Percentiles rank a stretch among this genome's conserved stretches.
These are phyloP conservation scores for Threskiornis aethiopicus DNA, from an alignment of 2,797 vertebrate genomes.

Conservation along the genomic window DNA sequence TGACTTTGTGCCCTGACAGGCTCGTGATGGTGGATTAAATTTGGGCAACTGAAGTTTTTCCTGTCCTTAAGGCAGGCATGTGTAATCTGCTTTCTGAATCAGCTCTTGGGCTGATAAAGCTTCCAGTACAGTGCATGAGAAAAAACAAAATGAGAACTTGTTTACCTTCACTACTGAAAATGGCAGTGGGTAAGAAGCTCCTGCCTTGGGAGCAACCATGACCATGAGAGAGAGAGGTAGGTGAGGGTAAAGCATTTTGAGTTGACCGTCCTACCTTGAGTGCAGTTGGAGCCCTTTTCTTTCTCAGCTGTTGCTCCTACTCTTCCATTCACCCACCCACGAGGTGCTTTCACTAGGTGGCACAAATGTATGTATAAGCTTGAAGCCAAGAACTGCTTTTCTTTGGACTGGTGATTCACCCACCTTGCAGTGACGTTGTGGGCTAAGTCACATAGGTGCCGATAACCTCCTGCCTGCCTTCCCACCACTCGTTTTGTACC, in stretches of 20 bases:
- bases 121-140: background rate
- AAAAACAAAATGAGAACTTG: background rate
- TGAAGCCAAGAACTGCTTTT: background rate
- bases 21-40: background rate
- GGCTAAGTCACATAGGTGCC: background rate
- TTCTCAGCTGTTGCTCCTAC: background rate
- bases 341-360: background rate
- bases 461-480: background rate
- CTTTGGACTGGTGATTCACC: background rate
- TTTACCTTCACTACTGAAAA: background rate
- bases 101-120: background rate
- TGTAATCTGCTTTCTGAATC: background rate
- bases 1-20: background rate
- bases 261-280: background rate
- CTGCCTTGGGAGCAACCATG: background rate
- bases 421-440: accelerated
- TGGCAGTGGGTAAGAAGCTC: background rate
- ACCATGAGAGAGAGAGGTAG: background rate
- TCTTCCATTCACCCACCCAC: background rate
- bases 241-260: background rate
- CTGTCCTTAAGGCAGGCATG: background rate
- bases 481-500: background rate
- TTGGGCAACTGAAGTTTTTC: background rate
- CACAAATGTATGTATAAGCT: background rate
- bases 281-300: background rate